These are phyloP conservation scores for Sceloporus undulatus DNA, from an alignment of 2,113 vertebrate genomes.

Conservation along the genomic window DNA sequence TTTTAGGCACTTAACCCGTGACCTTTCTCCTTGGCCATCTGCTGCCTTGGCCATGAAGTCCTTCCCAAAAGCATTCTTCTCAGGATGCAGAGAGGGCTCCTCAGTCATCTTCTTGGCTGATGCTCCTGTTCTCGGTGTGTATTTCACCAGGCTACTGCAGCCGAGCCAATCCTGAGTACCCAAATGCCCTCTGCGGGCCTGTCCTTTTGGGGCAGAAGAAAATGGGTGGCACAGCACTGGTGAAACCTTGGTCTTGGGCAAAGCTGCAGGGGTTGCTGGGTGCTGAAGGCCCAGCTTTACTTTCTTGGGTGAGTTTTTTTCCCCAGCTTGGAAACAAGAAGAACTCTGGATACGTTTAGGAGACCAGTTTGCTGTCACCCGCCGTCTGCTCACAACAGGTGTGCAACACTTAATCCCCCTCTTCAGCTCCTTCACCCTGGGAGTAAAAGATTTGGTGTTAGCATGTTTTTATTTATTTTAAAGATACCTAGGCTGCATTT, in stretches of 20 bases:
- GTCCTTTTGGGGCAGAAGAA: slow-evolving; percentile 77
- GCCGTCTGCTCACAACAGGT: slow-evolving; percentile 58
- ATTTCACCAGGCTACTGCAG: slow-evolving; percentile 72
- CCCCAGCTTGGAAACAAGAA: slow-evolving; percentile 63
- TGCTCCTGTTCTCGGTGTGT: slow-evolving; percentile 46
- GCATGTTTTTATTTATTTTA: background rate
- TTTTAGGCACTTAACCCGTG: slow-evolving; percentile 55
- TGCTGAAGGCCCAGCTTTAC: slow-evolving; percentile 77
- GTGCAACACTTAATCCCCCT: slow-evolving; percentile 75
- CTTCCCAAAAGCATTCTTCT: slow-evolving; percentile 39
- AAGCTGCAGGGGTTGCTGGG: slow-evolving; percentile 24
- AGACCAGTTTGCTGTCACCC: slow-evolving; percentile 61
- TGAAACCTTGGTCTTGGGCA: slow-evolving; percentile 57
- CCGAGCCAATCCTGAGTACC: slow-evolving; percentile 47
- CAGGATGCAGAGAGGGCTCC: slow-evolving; percentile 12
- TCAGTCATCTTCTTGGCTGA: slow-evolving; percentile 54
- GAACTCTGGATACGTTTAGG: slow-evolving; percentile 79
- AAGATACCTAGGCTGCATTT: background rate
- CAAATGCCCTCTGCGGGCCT: slow-evolving; percentile 50
- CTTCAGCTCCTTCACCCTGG: slow-evolving; percentile 91
- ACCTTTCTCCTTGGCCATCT: slow-evolving; percentile 48
- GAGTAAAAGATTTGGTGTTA: slow-evolving; percentile 58
- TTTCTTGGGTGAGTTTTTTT: slow-evolving; percentile 85
- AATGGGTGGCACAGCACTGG: slow-evolving; percentile 68
- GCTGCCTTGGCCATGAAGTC: slow-evolving; percentile 46